Percentiles rank a stretch among this genome's conserved stretches.
These are phyloP conservation scores for Nothoprocta pentlandii DNA, from an alignment of 2,113 vertebrate species.

Conservation along the genomic window DNA sequence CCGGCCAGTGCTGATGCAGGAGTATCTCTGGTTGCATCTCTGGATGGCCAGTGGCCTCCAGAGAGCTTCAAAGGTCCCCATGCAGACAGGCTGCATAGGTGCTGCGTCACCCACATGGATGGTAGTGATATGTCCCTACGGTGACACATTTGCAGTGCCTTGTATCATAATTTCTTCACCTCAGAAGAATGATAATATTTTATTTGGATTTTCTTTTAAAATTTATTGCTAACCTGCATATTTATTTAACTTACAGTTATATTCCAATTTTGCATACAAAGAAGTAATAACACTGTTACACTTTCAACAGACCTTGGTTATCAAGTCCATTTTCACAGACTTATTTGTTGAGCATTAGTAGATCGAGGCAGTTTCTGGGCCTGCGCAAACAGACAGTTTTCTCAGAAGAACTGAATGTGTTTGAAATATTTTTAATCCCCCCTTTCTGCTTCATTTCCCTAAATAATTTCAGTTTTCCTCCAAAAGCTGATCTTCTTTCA, in stretches of 20 bases:
- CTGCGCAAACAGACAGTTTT: constrained; percentile 64
- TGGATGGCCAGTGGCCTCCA: background rate
- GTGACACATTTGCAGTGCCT: background rate
- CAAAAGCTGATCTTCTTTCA: constrained; percentile 73
- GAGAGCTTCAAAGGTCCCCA: background rate
- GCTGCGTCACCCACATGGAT: background rate
- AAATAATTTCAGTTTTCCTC: constrained; percentile 74
- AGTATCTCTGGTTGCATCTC: no score
- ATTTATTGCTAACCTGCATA: constrained; percentile 26
- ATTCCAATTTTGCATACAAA: constrained; percentile 57
- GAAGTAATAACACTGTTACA: constrained; percentile 39
- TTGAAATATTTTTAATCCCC: constrained; percentile 66
- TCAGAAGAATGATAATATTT: background rate
- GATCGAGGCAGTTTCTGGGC: constrained; percentile 47
- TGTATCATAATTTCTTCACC: background rate
- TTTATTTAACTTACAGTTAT: constrained; percentile 59
- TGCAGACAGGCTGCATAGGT: background rate
- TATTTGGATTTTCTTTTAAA: background rate
- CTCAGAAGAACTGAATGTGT: constrained; percentile 59
- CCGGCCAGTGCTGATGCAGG: background rate
- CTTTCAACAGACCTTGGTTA: constrained; percentile 66
- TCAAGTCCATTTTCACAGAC: constrained; percentile 48
- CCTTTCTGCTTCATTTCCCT: constrained; percentile 76
- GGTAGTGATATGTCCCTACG: background rate
- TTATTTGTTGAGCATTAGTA: constrained; percentile 59